Base-by-base conservation (phyloP, 2,888 invertebrate genomes). In the Mimumesa dahlbomi region DNA sequence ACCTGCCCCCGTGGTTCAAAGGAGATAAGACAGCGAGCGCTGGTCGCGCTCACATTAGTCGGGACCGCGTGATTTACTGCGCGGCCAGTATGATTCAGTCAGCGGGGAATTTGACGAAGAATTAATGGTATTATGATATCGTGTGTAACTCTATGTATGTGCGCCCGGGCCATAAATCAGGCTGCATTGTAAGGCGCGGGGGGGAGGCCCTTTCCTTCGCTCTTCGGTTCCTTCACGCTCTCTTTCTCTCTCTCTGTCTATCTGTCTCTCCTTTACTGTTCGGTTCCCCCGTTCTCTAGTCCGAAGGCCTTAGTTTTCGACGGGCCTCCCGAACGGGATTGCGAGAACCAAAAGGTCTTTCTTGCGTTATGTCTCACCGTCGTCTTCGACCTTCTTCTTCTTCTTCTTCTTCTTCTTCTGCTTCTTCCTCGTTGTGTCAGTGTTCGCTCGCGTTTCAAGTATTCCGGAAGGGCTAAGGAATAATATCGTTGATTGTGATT, bases 111-210 rank as follows among this genome's bases (percentile, higher is more conserved):
- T 89, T 89, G 89, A 89, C 89, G 88, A 88, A 89, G 88, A 89
- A 89, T 89, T 89, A 89, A 89, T 89, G 89, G 87, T 88, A 89
- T 88, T 89, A 89, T 89, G 88, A 89, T 89, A 88, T 89, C 88
- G 88, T 88, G 88, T 88, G 88, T 89, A 87, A 89, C 88, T 87
- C 87, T 85, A 85, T 88, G 87, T 88, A 87, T 88, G 87, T 85
- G 88, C 86, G 84, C 83, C 78, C 75, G 79, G 85, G 83, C 85
- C 87, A 89, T 89, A 89, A 89, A 89, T 89, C 89, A 89, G 88
- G 79, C 85, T 84, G 85, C 85, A 87, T 89, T 88, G 88, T 88
- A 73, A 87, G 84, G 81, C 84, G 84, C 85, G 84, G 73, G 78
- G 75, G 76, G 78, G 75, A 75, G 78, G 71, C 79, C 25, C 78